Evolutionary conservation across 1,140 invertebrate genomes (phyloP).

Genomic region (Aphidius gifuensis): DNA sequence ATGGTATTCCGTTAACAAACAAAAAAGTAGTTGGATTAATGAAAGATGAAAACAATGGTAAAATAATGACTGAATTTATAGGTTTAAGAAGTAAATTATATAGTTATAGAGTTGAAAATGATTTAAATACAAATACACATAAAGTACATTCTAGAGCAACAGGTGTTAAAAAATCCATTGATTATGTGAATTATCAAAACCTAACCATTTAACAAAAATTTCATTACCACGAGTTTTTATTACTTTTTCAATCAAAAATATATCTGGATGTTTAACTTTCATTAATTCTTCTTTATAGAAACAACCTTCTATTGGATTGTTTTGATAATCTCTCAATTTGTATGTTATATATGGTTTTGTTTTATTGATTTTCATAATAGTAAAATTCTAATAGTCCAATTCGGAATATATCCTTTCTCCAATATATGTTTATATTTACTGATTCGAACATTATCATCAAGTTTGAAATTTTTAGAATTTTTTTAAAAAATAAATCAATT

Average conservation of each 20-base stretch:
- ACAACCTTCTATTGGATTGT: too few relatives aligned
- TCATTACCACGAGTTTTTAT: background rate
- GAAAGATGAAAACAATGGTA: slow-evolving; percentile 53
- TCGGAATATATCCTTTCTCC: background rate
- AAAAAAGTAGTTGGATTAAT: too few relatives aligned
- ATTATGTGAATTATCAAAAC: background rate
- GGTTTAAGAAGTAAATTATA: slow-evolving; percentile 51
- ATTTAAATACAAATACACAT: background rate
- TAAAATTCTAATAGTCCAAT: slow-evolving; percentile 11
- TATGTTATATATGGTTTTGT: slow-evolving; percentile 2
- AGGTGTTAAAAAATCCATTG: slow-evolving; percentile 27
- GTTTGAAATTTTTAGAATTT: background rate
- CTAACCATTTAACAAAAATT: background rate
- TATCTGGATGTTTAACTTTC: too few relatives aligned
- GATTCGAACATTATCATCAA: slow-evolving; percentile 3
- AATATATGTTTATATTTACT: slow-evolving; percentile 6
- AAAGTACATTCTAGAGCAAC: slow-evolving; percentile 21
- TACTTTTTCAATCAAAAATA: slow-evolving; percentile 4
- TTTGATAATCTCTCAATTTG: slow-evolving; percentile 1
- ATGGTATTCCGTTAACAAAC: slow-evolving; percentile 40
- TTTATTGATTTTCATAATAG: background rate
- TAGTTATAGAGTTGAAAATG: slow-evolving; percentile 23
- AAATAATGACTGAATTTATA: slow-evolving; percentile 44
- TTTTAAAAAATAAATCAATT: too few relatives aligned
- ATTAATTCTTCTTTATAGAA: too few relatives aligned